Evolutionary conservation across 2,113 vertebrate genomes (phyloP).

Genomic region (Plecotus auritus): DNA sequence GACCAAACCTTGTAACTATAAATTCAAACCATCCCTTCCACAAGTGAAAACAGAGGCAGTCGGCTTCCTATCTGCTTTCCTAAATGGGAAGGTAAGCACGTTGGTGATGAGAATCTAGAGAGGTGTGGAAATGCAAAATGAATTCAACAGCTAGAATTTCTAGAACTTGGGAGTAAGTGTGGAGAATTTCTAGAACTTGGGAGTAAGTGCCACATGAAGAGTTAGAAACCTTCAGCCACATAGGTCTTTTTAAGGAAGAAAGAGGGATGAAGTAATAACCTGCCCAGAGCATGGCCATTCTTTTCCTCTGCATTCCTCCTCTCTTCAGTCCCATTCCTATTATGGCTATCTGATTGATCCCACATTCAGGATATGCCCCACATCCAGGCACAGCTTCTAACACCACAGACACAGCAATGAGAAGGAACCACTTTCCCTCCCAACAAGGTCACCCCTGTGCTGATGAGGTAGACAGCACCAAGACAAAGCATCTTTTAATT

Average conservation of each 20-base stretch:
- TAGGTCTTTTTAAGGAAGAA: background rate
- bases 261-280: no score
- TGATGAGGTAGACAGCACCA: background rate
- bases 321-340: fast-evolving
- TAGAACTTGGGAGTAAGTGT: background rate
- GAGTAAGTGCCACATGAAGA: background rate
- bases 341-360: background rate
- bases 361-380: no score
- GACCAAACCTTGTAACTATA: background rate
- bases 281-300: fast-evolving
- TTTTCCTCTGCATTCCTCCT: background rate
- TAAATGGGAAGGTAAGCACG: background rate
- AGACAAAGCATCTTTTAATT: background rate
- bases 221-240: background rate
- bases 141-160: background rate
- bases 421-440: background rate
- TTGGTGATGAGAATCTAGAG: fast-evolving
- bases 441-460: fast-evolving
- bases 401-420: fast-evolving
- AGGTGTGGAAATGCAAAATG: background rate
- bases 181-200: background rate
- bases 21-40: background rate
- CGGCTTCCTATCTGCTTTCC: background rate
- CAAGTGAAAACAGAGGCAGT: background rate
- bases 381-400: fast-evolving